Percentiles rank a stretch among this genome's conserved stretches.
These are phyloP conservation scores for Apotomis betuletana DNA, from an alignment of 2,888 invertebrate species.

Conservation along the genomic window DNA sequence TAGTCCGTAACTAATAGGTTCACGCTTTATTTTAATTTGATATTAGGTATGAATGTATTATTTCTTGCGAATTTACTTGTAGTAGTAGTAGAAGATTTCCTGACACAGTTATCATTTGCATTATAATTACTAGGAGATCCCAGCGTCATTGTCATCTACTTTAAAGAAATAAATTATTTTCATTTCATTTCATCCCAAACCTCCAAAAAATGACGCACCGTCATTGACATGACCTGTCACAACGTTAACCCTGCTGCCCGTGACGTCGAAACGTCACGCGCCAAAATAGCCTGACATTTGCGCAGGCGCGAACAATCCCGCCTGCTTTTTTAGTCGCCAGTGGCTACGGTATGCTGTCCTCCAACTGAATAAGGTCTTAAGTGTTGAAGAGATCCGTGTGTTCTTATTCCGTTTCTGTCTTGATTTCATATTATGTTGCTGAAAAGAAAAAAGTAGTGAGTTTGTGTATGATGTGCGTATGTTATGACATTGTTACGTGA, in stretches of 20 bases:
- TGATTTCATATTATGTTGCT: background rate
- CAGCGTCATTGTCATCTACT: no score
- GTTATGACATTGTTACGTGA: no score
- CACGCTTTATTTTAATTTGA: no score
- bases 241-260: conserved; percentile 6
- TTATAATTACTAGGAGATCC: no score
- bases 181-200: no score
- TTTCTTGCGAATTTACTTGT: no score
- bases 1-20: no score
- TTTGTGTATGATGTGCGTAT: no score
- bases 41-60: no score
- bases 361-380: background rate
- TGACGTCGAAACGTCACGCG: conserved; percentile 21
- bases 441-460: background rate
- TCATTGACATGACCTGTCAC: background rate
- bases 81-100: no score
- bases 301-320: conserved; percentile 28
- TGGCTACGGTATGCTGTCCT: background rate
- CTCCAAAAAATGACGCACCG: background rate
- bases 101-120: no score
- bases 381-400: background rate
- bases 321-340: conserved; percentile 23
- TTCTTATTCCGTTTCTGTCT: background rate
- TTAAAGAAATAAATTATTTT: no score
- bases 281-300: conserved; percentile 33